A percentile compares a stretch with the other conserved stretches of the same genome.
Evolutionary conservation across 2,888 invertebrate species (phyloP).

Genomic region (Synanthedon myopaeformis): DNA sequence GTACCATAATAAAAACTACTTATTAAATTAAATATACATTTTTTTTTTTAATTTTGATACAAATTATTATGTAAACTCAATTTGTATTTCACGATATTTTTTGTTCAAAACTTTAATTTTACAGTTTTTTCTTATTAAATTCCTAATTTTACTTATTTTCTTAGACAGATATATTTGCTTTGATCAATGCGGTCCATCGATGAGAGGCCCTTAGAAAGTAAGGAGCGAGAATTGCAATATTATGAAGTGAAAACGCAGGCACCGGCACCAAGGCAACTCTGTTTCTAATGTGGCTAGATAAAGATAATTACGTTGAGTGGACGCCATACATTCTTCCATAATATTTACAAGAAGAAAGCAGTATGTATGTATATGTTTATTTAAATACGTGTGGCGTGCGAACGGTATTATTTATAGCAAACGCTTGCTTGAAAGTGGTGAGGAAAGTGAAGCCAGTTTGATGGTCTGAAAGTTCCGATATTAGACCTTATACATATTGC

Average conservation of each 20-base stretch:
- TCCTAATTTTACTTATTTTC: no score
- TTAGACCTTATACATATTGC: not conserved
- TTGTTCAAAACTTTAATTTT: no score
- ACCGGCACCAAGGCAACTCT: constrained; percentile 5
- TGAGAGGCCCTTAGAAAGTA: not conserved
- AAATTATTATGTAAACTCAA: no score
- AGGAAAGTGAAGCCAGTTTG: constrained; percentile 16
- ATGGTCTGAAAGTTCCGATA: not conserved
- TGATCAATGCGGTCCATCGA: no score
- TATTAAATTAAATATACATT: no score
- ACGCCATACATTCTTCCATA: constrained; percentile 21
- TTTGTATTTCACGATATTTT: no score
- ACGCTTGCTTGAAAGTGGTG: constrained; percentile 34
- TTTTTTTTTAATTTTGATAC: no score
- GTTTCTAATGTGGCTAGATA: constrained; percentile 7
- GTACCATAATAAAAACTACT: no score
- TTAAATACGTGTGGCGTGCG: constrained; percentile 35
- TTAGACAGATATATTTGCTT: no score
- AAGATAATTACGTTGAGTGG: constrained; percentile 23
- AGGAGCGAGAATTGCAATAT: not conserved
- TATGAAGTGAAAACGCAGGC: constrained; percentile 3
- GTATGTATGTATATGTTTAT: constrained; percentile 28
- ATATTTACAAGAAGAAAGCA: constrained; percentile 29
- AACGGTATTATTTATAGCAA: constrained; percentile 48
- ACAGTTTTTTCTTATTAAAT: no score